phyloP scores from a whole-genome alignment of 1,140 invertebrate genomes.

The Polyergus mexicanus region DNA sequence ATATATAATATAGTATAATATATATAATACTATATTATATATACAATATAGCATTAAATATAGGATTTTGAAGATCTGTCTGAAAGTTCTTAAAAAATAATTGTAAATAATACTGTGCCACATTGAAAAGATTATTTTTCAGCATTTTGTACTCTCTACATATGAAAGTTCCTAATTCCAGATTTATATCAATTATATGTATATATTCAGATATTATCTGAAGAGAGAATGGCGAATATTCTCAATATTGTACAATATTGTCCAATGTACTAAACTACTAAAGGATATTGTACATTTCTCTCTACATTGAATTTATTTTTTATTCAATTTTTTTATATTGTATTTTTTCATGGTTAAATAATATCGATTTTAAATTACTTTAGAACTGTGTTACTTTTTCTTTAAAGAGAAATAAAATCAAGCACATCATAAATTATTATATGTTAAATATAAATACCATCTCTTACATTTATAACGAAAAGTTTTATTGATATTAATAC shows the following conservation, averaged over 20 bases:
- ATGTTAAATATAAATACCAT: conserved; percentile 2
- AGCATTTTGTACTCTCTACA: conserved; percentile 50
- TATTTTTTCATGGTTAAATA: conserved; percentile 18
- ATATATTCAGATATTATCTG: conserved; percentile 40
- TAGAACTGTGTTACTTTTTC: neutral
- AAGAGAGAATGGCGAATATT: conserved; percentile 35
- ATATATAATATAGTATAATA: conserved; percentile 25
- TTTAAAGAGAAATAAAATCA: conserved; percentile 26
- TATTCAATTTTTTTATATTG: conserved; percentile 34
- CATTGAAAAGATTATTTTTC: conserved; percentile 54
- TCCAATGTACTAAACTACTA: neutral
- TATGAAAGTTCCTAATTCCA: conserved; percentile 70
- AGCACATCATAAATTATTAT: conserved; percentile 21
- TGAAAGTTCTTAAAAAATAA: conserved; percentile 33
- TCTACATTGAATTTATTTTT: neutral
- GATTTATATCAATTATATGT: conserved; percentile 51
- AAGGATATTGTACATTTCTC: conserved; percentile 35
- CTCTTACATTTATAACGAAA: conserved; percentile 4
- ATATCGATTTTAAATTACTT: neutral
- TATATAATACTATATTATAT: neutral
- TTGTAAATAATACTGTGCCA: conserved; percentile 59
- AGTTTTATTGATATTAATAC: conserved; percentile 7
- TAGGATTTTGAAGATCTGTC: neutral
- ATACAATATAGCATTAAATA: conserved; percentile 35
- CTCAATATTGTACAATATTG: conserved; percentile 33